phyloP scores from a whole-genome alignment of 2,888 invertebrate genomes.

The Erebia aethiops region DNA sequence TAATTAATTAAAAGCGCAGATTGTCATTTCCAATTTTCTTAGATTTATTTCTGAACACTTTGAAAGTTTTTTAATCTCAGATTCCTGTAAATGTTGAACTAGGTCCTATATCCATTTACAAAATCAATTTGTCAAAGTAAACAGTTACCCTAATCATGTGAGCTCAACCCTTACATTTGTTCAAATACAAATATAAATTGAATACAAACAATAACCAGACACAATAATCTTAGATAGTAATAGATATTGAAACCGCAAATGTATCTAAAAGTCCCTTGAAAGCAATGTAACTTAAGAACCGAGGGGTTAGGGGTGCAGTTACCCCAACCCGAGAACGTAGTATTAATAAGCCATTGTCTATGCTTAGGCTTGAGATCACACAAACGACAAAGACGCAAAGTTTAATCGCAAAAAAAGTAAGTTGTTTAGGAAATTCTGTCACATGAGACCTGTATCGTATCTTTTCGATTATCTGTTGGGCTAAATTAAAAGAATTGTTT shows the following conservation, averaged over 20 bases:
- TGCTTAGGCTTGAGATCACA: constrained; percentile 11
- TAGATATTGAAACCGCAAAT: constrained; percentile 38
- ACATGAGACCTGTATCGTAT: no score
- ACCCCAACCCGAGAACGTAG: constrained; percentile 29
- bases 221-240: constrained; percentile 32
- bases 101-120: no score
- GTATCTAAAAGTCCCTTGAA: constrained; percentile 35
- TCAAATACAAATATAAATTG: constrained; percentile 5
- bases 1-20: no score
- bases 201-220: constrained; percentile 29
- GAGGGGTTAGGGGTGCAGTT: constrained; percentile 19
- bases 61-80: no score
- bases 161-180: background rate
- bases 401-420: no score
- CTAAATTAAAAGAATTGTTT: no score
- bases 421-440: no score
- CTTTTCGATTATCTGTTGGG: no score
- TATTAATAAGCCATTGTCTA: constrained; percentile 34
- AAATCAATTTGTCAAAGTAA: background rate
- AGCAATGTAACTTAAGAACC: constrained; percentile 39
- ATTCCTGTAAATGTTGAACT: no score
- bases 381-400: background rate
- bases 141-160: background rate
- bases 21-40: no score
- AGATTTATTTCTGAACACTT: no score